Conservation (phyloP, 1,140 invertebrate genomes). For the Daktulosphaira vitifoliae region DNA sequence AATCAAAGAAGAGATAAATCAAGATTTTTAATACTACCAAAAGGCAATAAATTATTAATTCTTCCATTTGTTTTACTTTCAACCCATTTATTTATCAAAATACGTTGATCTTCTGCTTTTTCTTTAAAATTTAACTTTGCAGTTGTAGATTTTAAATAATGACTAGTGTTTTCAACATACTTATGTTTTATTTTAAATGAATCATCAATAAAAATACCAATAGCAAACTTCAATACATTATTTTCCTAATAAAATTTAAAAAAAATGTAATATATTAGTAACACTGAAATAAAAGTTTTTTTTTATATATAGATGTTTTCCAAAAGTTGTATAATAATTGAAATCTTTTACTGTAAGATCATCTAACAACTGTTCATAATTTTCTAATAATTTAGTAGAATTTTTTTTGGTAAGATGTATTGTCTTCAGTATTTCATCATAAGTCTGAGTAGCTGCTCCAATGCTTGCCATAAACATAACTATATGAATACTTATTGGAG, state of each 20-base stretch:
- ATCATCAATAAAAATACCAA: slow-evolving; percentile 14
- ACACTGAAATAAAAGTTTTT: too few relatives aligned
- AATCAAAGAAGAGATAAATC: neutral
- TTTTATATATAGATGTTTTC: too few relatives aligned
- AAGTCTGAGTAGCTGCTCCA: slow-evolving; percentile 50
- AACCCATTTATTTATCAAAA: slow-evolving; percentile 20
- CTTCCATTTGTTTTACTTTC: slow-evolving; percentile 11
- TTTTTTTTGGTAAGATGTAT: slow-evolving; percentile 6
- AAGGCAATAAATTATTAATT: slow-evolving; percentile 11
- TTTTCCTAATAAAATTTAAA: neutral
- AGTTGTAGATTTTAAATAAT: slow-evolving; percentile 8
- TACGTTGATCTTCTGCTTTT: neutral
- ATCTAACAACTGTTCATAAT: neutral
- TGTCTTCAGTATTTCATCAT: slow-evolving; percentile 45
- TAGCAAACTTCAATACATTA: neutral
- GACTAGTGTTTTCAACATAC: neutral
- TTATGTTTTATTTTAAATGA: neutral
- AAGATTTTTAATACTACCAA: neutral
- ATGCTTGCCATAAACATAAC: slow-evolving; percentile 49
- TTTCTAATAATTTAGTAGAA: slow-evolving; percentile 9
- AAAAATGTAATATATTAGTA: too few relatives aligned
- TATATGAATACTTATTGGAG: slow-evolving; percentile 42
- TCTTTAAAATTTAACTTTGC: neutral
- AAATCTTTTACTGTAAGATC: neutral
- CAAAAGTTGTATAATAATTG: too few relatives aligned